Conservation (phyloP, 2,888 invertebrate species). For the Phymatocera aterrima region DNA sequence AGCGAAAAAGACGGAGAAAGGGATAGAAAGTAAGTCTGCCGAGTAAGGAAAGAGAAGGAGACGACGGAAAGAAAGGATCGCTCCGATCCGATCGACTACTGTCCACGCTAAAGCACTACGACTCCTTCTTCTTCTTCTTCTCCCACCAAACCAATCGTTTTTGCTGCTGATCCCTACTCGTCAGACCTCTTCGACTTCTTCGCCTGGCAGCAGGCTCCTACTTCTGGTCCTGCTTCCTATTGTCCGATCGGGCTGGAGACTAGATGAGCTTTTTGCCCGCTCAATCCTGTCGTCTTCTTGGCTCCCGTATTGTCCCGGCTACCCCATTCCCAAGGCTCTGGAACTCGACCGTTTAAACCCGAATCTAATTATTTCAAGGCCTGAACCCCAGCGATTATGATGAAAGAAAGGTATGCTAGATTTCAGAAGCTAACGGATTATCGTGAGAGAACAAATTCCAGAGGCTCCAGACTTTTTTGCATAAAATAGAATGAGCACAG, state of each 20-base stretch:
- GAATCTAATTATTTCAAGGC: slow-evolving; percentile 12
- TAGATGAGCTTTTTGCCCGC: slow-evolving; percentile 32
- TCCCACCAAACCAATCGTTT: too few species aligned
- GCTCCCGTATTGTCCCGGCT: slow-evolving; percentile 2
- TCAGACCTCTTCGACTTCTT: slow-evolving; percentile 34
- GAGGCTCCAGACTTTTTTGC: neutral
- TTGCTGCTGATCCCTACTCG: neutral
- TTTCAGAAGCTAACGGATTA: too few species aligned
- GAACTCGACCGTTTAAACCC: slow-evolving; percentile 24
- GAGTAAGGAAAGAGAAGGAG: neutral
- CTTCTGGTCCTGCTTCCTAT: neutral
- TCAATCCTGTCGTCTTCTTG: slow-evolving; percentile 15
- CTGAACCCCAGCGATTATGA: neutral
- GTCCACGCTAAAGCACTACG: neutral
- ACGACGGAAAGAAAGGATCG: neutral
- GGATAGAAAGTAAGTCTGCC: neutral
- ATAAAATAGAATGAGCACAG: neutral
- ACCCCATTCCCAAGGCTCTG: neutral
- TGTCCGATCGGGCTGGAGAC: slow-evolving; percentile 6
- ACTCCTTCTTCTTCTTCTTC: neutral
- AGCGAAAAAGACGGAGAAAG: neutral
- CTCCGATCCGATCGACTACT: slow-evolving; percentile 1
- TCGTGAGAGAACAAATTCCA: too few species aligned
- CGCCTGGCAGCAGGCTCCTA: neutral
- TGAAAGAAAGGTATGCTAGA: neutral